Base-by-base conservation (phyloP, 2,888 invertebrate genomes). In the Ophion ventricosus region DNA sequence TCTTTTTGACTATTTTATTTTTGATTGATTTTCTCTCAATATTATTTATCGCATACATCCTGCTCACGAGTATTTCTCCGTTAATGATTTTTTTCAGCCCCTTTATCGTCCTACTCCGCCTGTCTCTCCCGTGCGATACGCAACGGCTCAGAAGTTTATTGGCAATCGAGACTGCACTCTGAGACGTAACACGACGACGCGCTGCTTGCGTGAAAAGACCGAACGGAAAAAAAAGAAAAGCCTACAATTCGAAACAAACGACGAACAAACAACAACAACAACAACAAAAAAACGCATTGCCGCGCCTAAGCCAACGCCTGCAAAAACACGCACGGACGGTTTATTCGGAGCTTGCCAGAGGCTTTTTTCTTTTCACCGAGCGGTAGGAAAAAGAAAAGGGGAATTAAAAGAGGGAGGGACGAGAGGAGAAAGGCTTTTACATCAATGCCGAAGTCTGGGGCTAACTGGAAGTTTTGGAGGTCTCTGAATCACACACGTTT, bases 381-480 rank as follows among this genome's bases (percentile, higher is more conserved):
- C 59, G 61, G 59, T 54, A 76, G 26, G 59, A 70, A 54, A 59
- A 73, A 35, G 14, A 72, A 35, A 35, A 63, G 78, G 66, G 70
- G 64, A 43, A 57, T 43, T 61, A 35, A 74, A 56, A 57, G 49
- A 54, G 78, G 25, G 74, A 80, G 40, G 69, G 70, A 76, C 56
- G 66, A 63, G 49, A 67, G 80, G 43, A 56, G 54, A 49, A 66
- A 80, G 77, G 76, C 72, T 80, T 80, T 84, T 75, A 76, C 90
- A 88, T 87, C 90, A 83, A 91, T 91, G 91, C 89, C 91, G 87
- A 91, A 91, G 88, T 89, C 91, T 87, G 87, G 87, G 85, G 85
- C 89, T 89, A 91, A 90, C 88, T 91, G 91, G 91, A 90, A 87
- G 84, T 91, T 91, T 83, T 91, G 91, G 91, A 91, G 91, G 91